Evolutionary conservation across 92 coral and sea anemone species (phyloP).

Genomic region (Montipora capitata): DNA sequence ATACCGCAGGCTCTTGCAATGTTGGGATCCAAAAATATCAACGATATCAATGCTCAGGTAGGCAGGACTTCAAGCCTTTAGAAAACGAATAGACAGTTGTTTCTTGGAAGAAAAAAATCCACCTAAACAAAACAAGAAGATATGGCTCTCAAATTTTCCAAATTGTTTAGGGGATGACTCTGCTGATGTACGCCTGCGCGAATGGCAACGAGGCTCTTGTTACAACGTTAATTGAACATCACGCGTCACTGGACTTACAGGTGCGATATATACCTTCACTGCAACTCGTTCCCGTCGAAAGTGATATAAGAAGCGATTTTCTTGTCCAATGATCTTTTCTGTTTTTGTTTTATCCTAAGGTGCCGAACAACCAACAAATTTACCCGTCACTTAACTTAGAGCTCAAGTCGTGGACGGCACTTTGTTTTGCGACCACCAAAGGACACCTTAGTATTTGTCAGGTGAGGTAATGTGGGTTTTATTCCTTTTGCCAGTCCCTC

Average conservation of each 20-base stretch:
- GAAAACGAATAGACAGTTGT: background rate
- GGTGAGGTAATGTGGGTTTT: conserved; percentile 35
- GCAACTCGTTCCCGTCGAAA: too few relatives aligned
- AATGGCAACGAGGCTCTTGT: conserved; percentile 82
- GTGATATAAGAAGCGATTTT: too few relatives aligned
- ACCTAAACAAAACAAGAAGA: too few relatives aligned
- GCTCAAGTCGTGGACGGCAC: conserved; percentile 81
- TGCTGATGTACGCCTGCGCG: conserved; percentile 91
- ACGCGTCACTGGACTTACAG: conserved; percentile 83
- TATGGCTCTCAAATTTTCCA: too few relatives aligned
- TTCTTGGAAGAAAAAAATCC: background rate
- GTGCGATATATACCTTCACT: conserved; percentile 8
- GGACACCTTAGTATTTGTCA: conserved; percentile 82
- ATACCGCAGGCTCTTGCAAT: conserved; percentile 76
- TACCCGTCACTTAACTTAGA: conserved; percentile 74
- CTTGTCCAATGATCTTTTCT: background rate
- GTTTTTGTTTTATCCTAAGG: background rate
- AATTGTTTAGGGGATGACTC: conserved; percentile 79
- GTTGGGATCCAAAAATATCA: conserved; percentile 81
- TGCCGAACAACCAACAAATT: conserved; percentile 61
- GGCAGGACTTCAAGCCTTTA: background rate
- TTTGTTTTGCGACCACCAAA: conserved; percentile 80
- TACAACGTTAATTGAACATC: conserved; percentile 68
- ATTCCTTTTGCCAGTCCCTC: too few relatives aligned
- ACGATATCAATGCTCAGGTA: conserved; percentile 81